Percentiles rank a stretch among this genome's conserved stretches.
These are phyloP conservation scores for Plodia interpunctella DNA, from an alignment of 1,140 invertebrate species.

Conservation along the genomic window DNA sequence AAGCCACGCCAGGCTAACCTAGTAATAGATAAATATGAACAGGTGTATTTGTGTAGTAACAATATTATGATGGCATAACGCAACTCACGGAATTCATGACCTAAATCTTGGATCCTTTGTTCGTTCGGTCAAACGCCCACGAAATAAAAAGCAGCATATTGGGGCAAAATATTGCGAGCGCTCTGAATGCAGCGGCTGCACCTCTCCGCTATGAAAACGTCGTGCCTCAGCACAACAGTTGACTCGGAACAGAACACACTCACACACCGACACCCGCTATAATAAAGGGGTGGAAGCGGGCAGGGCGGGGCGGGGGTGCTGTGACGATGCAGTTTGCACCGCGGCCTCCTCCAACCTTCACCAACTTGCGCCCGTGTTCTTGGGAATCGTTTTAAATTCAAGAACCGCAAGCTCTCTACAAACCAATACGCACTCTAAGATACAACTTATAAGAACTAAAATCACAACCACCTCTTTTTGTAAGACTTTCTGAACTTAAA, in stretches of 20 bases:
- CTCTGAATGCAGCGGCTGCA: constrained; percentile 39
- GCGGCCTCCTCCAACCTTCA: constrained; percentile 72
- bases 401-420: constrained; percentile 61
- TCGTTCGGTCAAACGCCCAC: constrained; percentile 35
- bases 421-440: constrained; percentile 44
- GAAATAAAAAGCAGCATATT: constrained; percentile 50
- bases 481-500: constrained; percentile 61
- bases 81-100: background rate
- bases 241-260: constrained; percentile 46
- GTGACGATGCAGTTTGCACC: constrained; percentile 74
- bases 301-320: constrained; percentile 38
- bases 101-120: constrained; percentile 30
- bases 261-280: constrained; percentile 47
- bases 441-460: constrained; percentile 38
- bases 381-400: constrained; percentile 76
- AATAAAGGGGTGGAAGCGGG: constrained; percentile 49
- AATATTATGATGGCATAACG: background rate
- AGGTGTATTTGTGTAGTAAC: no score
- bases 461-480: constrained; percentile 39
- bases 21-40: no score
- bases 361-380: constrained; percentile 73
- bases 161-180: constrained; percentile 51
- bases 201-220: constrained; percentile 46
- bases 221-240: constrained; percentile 64
- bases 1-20: no score